Percentiles rank a stretch among this genome's conserved stretches.
Evolutionary conservation across 1,140 invertebrate species (phyloP).

Genomic region (Drosophila melanica): DNA sequence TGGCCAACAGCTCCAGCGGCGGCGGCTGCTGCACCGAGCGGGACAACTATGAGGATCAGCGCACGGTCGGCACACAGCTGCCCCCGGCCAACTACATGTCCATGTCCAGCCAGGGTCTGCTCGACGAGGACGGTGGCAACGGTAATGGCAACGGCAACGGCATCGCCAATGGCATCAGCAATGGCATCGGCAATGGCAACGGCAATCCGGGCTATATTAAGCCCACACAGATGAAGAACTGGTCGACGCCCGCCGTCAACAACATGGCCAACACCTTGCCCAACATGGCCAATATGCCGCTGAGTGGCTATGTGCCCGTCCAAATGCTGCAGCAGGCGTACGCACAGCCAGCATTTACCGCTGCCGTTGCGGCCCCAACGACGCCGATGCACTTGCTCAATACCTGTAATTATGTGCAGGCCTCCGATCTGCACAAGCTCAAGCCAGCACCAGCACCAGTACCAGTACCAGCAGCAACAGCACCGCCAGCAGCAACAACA

Average conservation of each 20-base stretch:
- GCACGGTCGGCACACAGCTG: too few species aligned
- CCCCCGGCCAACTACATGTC: slow-evolving; percentile 51
- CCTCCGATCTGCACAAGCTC: slow-evolving; percentile 63
- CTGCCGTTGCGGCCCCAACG: background rate
- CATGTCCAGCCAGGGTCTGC: slow-evolving; percentile 42
- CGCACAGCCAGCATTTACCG: background rate
- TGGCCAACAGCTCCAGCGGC: slow-evolving; percentile 50
- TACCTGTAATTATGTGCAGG: slow-evolving; percentile 65
- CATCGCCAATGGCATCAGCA: background rate
- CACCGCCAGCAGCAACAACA: slow-evolving; percentile 1
- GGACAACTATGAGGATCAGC: too few species aligned
- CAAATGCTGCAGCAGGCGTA: slow-evolving; percentile 44
- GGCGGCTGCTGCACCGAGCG: slow-evolving; percentile 14
- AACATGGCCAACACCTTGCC: slow-evolving; percentile 44
- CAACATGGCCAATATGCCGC: slow-evolving; percentile 26
- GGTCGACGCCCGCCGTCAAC: slow-evolving; percentile 20
- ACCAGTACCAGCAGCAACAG: background rate
- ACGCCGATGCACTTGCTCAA: slow-evolving; percentile 57
- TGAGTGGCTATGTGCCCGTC: slow-evolving; percentile 66
- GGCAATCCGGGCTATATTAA: slow-evolving; percentile 58
- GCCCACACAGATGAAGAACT: slow-evolving; percentile 67
- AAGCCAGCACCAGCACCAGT: slow-evolving; percentile 28
- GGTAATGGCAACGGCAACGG: background rate
- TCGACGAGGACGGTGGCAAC: slow-evolving; percentile 31
- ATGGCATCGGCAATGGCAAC: background rate